Conservation (phyloP, 2,113 vertebrate genomes). For the Onychostruthus taczanowskii region DNA sequence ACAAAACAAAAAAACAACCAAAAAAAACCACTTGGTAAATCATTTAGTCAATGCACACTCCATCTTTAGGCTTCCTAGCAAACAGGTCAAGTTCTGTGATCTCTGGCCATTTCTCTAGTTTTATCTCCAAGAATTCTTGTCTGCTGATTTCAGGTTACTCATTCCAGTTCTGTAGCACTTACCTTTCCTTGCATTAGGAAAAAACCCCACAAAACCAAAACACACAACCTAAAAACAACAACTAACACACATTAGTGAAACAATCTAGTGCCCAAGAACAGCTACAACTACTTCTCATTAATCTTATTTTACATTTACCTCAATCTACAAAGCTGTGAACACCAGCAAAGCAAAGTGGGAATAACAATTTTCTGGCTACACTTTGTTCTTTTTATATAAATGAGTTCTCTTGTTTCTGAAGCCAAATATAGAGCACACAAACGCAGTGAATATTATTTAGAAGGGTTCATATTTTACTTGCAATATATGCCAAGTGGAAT, state of each 20-base stretch:
- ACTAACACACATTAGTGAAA: not conserved
- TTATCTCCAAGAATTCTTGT: not conserved
- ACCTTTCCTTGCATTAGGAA: not conserved
- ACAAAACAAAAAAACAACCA: fast-evolving
- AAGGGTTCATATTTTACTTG: slow-evolving; percentile 11
- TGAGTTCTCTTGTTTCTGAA: not conserved
- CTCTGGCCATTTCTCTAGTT: not conserved
- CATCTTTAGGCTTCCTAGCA: not conserved
- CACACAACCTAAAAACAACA: not conserved
- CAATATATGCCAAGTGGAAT: not conserved
- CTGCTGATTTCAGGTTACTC: not conserved
- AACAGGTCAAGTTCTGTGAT: not conserved
- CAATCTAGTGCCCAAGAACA: not conserved
- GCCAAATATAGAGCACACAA: slow-evolving; percentile 6
- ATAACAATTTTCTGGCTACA: not conserved
- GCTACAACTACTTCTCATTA: not conserved
- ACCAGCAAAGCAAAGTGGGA: not conserved
- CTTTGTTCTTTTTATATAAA: slow-evolving; percentile 2
- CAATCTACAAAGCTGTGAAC: not conserved
- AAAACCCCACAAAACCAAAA: not conserved
- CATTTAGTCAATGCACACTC: not conserved
- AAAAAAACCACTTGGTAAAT: not conserved
- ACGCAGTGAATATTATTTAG: not conserved
- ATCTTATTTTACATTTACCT: not conserved
- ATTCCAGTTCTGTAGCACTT: not conserved